Evolutionary conservation across 2,113 vertebrate genomes (phyloP).

Genomic region (Tretioscincus oriximinensis): DNA sequence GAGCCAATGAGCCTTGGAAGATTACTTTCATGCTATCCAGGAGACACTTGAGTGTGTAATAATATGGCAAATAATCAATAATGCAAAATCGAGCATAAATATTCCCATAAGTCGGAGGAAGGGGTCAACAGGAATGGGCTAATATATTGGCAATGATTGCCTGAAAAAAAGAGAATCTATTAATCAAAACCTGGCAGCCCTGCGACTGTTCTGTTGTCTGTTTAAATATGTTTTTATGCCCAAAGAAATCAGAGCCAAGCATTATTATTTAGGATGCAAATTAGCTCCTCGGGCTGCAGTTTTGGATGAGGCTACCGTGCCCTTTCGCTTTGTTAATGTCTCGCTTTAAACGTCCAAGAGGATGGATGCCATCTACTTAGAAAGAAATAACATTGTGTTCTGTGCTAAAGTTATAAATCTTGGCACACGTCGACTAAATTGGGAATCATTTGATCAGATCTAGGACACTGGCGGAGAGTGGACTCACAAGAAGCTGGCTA

Average conservation of each 20-base stretch:
- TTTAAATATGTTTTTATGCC: conserved; percentile 61
- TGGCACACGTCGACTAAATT: not conserved
- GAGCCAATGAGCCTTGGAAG: not conserved
- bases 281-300: conserved; percentile 50
- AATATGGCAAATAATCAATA: not conserved
- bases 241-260: conserved; percentile 46
- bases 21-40: not conserved
- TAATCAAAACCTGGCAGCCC: conserved; percentile 40
- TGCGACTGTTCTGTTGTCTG: conserved; percentile 44
- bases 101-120: conserved; percentile 20
- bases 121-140: conserved; percentile 28
- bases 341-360: not conserved
- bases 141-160: conserved; percentile 37
- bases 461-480: not conserved
- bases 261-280: conserved; percentile 31
- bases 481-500: not conserved
- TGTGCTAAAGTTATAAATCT: not conserved
- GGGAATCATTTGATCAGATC: not conserved
- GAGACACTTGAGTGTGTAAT: not conserved
- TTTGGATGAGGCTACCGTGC: conserved; percentile 25
- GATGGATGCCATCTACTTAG: conserved; percentile 7
- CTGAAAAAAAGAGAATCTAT: conserved; percentile 42
- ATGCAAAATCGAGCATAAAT: conserved; percentile 5
- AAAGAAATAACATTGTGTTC: not conserved
- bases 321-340: not conserved